A percentile compares a stretch with the other conserved stretches of the same genome.
Conservation (phyloP, 1,140 invertebrate genomes). For the Hylaeus volcanicus region DNA sequence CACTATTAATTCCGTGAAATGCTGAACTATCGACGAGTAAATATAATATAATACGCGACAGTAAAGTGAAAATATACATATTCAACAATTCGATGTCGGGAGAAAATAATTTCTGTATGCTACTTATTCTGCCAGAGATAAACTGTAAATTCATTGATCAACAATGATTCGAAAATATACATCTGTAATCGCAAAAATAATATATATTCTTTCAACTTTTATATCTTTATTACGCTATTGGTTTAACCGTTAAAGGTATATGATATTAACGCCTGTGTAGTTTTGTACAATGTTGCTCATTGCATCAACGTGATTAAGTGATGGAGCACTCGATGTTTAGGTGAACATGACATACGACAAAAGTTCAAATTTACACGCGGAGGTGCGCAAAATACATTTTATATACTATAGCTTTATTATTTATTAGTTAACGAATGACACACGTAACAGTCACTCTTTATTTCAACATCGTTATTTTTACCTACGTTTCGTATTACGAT, state of each 20-base stretch:
- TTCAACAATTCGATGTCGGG: conserved; percentile 34
- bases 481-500: background rate
- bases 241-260: conserved; percentile 37
- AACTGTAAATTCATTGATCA: conserved; percentile 75
- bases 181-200: conserved; percentile 62
- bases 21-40: conserved; percentile 34
- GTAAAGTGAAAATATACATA: conserved; percentile 48
- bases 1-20: conserved; percentile 13
- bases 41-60: conserved; percentile 20
- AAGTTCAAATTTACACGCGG: conserved; percentile 1
- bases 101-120: conserved; percentile 64
- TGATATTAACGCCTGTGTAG: conserved; percentile 42
- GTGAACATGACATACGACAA: conserved; percentile 23
- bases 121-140: conserved; percentile 64
- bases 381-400: conserved; percentile 9
- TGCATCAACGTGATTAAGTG: conserved; percentile 1
- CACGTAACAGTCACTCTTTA: background rate
- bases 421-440: background rate
- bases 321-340: background rate
- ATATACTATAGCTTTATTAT: background rate
- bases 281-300: conserved; percentile 51
- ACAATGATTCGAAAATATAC: conserved; percentile 78
- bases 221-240: conserved; percentile 53
- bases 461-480: background rate
- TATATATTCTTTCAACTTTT: conserved; percentile 48